Evolutionary conservation across 2,113 vertebrate genomes (phyloP).

Genomic region (Pithys albifrons): DNA sequence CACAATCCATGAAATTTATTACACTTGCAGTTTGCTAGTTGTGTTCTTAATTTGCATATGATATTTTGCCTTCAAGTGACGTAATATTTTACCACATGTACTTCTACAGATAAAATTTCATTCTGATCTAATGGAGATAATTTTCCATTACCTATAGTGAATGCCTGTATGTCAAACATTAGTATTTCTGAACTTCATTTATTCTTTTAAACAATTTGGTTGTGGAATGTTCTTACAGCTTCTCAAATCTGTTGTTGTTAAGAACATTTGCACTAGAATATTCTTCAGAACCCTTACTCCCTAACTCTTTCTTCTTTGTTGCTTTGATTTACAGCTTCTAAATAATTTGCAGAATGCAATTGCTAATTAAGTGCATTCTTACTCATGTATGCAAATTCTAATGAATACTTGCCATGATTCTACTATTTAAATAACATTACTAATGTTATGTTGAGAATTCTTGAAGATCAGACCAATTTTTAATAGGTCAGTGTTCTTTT

Average conservation of each 20-base stretch:
- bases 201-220: neutral
- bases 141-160: neutral
- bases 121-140: neutral
- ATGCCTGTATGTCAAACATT: neutral
- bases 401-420: slow-evolving; percentile 70
- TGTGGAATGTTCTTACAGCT: neutral
- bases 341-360: slow-evolving; percentile 67
- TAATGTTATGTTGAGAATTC: slow-evolving; percentile 54
- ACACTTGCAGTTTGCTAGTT: slow-evolving; percentile 26
- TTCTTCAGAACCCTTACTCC: neutral
- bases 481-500: slow-evolving; percentile 69
- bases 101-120: neutral
- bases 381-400: slow-evolving; percentile 73
- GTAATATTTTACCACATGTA: neutral
- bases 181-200: neutral
- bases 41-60: neutral
- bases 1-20: slow-evolving; percentile 33
- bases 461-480: slow-evolving; percentile 72
- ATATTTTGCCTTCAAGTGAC: neutral
- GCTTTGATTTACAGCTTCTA: slow-evolving; percentile 68
- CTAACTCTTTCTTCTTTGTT: slow-evolving; percentile 55
- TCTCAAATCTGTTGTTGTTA: neutral
- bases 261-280: slow-evolving; percentile 27
- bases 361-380: slow-evolving; percentile 72
- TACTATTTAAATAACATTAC: slow-evolving; percentile 70